Percentiles rank a stretch among this genome's conserved stretches.
phyloP scores from a whole-genome alignment of 2,113 vertebrate species.

The Semicossyphus pulcher region DNA sequence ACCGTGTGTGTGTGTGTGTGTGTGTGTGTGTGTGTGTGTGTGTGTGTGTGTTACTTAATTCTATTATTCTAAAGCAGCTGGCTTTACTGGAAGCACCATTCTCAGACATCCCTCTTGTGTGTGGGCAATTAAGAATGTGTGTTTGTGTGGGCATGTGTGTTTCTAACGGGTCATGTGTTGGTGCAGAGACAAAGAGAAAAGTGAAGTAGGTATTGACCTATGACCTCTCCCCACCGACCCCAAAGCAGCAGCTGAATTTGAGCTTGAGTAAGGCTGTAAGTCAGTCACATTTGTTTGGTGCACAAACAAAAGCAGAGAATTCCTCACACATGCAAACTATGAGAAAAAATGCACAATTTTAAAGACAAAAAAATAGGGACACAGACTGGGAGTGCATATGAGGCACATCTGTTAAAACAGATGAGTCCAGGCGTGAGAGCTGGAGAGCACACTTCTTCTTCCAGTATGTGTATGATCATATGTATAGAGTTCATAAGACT shows the following conservation, averaged over 20 bases:
- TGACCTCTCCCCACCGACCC: slow-evolving; percentile 43
- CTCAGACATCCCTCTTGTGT: slow-evolving; percentile 9
- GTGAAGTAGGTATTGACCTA: slow-evolving; percentile 64
- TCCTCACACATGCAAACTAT: neutral
- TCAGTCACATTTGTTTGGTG: neutral
- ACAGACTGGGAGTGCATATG: neutral
- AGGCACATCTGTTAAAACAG: slow-evolving; percentile 55
- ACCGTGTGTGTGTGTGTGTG: slow-evolving; percentile 26
- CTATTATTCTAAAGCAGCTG: slow-evolving; percentile 48
- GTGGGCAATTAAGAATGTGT: slow-evolving; percentile 18
- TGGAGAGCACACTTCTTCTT: neutral
- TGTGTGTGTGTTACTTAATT: slow-evolving; percentile 30
- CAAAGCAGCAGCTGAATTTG: slow-evolving; percentile 43
- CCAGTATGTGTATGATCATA: neutral
- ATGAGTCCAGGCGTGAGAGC: too few species aligned
- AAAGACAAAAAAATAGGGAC: slow-evolving; percentile 15
- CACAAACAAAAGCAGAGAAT: neutral
- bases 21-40: slow-evolving; percentile 28
- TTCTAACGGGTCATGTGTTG: slow-evolving; percentile 9
- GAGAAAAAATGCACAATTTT: neutral
- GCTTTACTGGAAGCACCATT: slow-evolving; percentile 36
- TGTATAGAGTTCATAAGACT: neutral
- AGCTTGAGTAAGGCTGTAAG: slow-evolving; percentile 16
- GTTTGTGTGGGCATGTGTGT: neutral
- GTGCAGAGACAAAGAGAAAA: slow-evolving; percentile 45